phyloP scores from a whole-genome alignment of 2,888 invertebrate species.

The Cephus spinipes region DNA sequence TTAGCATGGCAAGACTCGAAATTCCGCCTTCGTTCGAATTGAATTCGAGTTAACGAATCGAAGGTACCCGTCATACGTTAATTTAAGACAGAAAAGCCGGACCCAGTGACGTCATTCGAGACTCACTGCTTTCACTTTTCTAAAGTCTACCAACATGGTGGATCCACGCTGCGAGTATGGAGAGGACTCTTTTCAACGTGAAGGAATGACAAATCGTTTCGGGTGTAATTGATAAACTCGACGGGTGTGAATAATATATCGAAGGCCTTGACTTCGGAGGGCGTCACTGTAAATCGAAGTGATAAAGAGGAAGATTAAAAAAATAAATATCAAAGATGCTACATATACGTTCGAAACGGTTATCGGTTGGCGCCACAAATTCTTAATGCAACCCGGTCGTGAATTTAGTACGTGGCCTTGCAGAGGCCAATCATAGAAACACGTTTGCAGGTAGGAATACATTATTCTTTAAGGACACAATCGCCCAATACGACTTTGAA shows the following conservation, averaged over 20 bases:
- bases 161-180: neutral
- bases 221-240: neutral
- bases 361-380: neutral
- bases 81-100: constrained; percentile 50
- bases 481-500: neutral
- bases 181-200: neutral
- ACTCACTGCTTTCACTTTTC: constrained; percentile 49
- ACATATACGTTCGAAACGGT: neutral
- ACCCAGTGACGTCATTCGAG: constrained; percentile 50
- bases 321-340: neutral
- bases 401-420: constrained; percentile 3
- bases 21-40: neutral
- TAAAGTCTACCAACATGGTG: neutral
- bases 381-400: neutral
- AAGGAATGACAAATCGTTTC: neutral
- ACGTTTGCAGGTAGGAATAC: neutral
- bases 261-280: neutral
- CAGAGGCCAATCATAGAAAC: neutral
- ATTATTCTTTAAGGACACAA: neutral
- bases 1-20: neutral
- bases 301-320: neutral
- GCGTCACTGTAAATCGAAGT: neutral
- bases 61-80: constrained; percentile 27
- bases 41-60: neutral
- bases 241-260: neutral